Conservation (phyloP, 1,140 invertebrate species). For the Galleria mellonella region DNA sequence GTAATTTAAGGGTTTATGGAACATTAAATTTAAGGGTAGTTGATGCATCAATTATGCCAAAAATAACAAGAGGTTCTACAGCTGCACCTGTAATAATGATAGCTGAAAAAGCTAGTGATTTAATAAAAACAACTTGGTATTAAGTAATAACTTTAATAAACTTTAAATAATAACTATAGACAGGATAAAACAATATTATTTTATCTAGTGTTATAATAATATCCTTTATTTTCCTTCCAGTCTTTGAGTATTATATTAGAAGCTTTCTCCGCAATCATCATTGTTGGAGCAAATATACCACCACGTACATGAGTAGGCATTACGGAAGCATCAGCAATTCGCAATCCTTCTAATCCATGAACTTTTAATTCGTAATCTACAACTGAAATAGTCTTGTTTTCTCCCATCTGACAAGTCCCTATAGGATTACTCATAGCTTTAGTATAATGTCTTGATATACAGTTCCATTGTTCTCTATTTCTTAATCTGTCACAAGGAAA, state of each 20-base stretch:
- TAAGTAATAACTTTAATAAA: slow-evolving; percentile 38
- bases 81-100: slow-evolving; percentile 89
- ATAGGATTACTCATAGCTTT: slow-evolving; percentile 76
- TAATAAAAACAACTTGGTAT: slow-evolving; percentile 83
- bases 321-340: slow-evolving; percentile 72
- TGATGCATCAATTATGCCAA: slow-evolving; percentile 87
- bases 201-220: slow-evolving; percentile 32
- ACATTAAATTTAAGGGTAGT: slow-evolving; percentile 81
- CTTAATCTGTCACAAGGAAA: slow-evolving; percentile 61
- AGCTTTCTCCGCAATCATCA: slow-evolving; percentile 75
- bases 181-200: slow-evolving; percentile 4
- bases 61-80: slow-evolving; percentile 81
- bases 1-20: slow-evolving; percentile 81
- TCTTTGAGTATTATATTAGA: slow-evolving; percentile 57
- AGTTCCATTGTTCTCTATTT: slow-evolving; percentile 77
- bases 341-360: slow-evolving; percentile 61
- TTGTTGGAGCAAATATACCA: slow-evolving; percentile 65
- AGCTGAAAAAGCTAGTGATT: slow-evolving; percentile 89
- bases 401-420: slow-evolving; percentile 78
- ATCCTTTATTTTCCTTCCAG: slow-evolving; percentile 58
- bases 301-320: slow-evolving; percentile 70
- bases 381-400: slow-evolving; percentile 69
- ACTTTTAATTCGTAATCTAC: slow-evolving; percentile 72
- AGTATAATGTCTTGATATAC: slow-evolving; percentile 80
- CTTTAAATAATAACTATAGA: slow-evolving; percentile 38